Evolutionary conservation across 2,797 vertebrate species (phyloP).

Genomic region (Bradypus variegatus): DNA sequence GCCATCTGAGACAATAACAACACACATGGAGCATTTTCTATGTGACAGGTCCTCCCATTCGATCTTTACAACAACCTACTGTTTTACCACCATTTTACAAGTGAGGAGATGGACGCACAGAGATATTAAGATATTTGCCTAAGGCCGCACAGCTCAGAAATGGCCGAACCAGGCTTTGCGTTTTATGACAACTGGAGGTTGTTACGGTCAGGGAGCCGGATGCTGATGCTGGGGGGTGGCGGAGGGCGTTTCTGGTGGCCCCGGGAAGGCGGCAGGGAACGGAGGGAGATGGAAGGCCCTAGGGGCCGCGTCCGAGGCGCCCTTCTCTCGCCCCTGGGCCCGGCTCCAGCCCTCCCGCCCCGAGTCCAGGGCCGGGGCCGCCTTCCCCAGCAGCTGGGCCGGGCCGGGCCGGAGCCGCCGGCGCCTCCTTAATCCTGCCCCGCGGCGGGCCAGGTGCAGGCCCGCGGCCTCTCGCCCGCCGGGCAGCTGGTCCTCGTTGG

Average conservation of each 20-base stretch:
- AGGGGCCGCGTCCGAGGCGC: background rate
- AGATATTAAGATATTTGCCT: background rate
- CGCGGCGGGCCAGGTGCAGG: rapidly evolving
- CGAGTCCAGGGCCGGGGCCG: background rate
- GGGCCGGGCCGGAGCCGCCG: background rate
- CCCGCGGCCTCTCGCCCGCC: background rate
- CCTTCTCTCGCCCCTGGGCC: background rate
- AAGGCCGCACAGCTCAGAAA: constrained; percentile 4
- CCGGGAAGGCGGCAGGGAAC: background rate
- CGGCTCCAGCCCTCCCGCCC: background rate
- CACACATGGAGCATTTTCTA: background rate
- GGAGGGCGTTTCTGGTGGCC: background rate
- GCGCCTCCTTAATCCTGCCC: background rate
- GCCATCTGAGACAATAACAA: background rate
- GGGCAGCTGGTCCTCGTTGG: background rate
- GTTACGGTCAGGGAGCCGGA: background rate
- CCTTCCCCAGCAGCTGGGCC: background rate
- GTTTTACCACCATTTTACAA: background rate
- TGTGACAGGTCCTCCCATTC: background rate
- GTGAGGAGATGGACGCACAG: background rate
- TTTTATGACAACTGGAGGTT: background rate
- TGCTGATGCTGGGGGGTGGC: background rate
- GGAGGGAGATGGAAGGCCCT: background rate
- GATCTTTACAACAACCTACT: background rate
- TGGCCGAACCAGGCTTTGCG: background rate